A percentile compares a stretch with the other conserved stretches of the same genome.
Evolutionary conservation across 2,888 invertebrate genomes (phyloP).

Genomic region (Caradrina clavipalpis): DNA sequence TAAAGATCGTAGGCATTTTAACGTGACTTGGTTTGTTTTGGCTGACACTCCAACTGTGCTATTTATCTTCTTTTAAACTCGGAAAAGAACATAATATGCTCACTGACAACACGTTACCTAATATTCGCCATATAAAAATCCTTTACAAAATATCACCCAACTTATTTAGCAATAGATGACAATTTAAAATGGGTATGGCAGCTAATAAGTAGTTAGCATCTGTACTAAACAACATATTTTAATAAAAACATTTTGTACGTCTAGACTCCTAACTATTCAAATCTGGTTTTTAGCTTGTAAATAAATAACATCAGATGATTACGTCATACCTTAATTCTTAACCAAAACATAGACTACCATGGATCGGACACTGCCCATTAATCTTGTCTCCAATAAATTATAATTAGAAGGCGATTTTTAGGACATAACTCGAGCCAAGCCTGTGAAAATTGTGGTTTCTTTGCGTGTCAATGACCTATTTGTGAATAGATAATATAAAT

Average conservation of each 20-base stretch:
- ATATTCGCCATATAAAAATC: not conserved
- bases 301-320: conserved; percentile 33
- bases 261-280: conserved; percentile 16
- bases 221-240: conserved; percentile 5
- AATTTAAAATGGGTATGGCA: not conserved
- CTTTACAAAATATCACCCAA: not conserved
- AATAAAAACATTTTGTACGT: not conserved
- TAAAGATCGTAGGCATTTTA: too few relatives aligned
- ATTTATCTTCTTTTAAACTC: too few relatives aligned
- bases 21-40: too few relatives aligned
- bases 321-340: conserved; percentile 29
- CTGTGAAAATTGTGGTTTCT: conserved; percentile 32
- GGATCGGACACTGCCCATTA: conserved; percentile 32
- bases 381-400: conserved; percentile 46
- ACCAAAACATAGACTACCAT: conserved; percentile 19
- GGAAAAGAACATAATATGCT: too few relatives aligned
- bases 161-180: not conserved
- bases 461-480: conserved; percentile 35
- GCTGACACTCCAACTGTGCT: too few relatives aligned
- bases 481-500: not conserved
- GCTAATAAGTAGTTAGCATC: not conserved
- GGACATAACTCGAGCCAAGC: not conserved
- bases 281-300: conserved; percentile 19
- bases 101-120: too few relatives aligned
- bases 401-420: conserved; percentile 42